Evolutionary conservation across 2,888 invertebrate species (phyloP).

Genomic region (Pyrrhia umbra): DNA sequence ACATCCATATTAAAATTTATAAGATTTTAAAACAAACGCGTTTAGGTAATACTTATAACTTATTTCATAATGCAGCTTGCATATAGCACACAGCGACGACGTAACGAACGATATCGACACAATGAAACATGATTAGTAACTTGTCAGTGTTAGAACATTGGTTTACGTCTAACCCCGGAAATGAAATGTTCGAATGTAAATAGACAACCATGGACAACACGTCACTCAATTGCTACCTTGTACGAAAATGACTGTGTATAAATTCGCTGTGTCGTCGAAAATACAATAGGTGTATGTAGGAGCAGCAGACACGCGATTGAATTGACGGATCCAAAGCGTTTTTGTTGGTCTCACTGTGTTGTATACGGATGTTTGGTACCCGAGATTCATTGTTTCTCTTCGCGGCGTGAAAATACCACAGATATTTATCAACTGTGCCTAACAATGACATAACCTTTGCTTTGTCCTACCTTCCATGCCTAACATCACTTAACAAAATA

Average conservation of each 20-base stretch:
- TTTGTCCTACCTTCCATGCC: conserved; percentile 18
- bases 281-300: conserved; percentile 17
- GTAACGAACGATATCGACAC: background rate
- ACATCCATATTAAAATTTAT: background rate
- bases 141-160: conserved; percentile 13
- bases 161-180: conserved; percentile 34
- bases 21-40: background rate
- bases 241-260: conserved; percentile 13
- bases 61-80: too few relatives aligned
- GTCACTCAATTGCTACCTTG: conserved; percentile 19
- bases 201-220: conserved; percentile 12
- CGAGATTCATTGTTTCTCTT: conserved; percentile 69
- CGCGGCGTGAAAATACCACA: conserved; percentile 64
- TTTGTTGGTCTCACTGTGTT: conserved; percentile 27
- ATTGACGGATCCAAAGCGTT: conserved; percentile 12
- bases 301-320: conserved; percentile 12
- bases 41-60: too few relatives aligned
- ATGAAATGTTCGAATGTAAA: conserved; percentile 32
- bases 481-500: conserved; percentile 28
- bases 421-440: conserved; percentile 67
- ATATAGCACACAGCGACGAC: background rate
- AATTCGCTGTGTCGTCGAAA: conserved; percentile 8
- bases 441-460: conserved; percentile 59
- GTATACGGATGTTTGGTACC: conserved; percentile 67
- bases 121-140: background rate